Base-by-base conservation (phyloP, 2,888 invertebrate species). In the Lasiommata megera region DNA sequence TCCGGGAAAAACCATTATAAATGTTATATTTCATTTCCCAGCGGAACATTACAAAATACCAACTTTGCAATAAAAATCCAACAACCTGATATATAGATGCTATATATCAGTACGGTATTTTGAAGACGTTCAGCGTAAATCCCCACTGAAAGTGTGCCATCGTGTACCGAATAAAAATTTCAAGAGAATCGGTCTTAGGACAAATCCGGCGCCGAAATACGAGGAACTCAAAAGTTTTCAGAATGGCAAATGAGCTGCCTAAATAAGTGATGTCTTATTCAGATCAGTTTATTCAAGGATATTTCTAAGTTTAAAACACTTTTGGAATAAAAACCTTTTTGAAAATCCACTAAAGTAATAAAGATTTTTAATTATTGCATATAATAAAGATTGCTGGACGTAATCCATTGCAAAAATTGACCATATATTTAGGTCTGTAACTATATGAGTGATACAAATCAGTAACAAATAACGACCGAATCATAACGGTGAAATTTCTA, bases 91-190 rank as follows among this genome's bases (percentile, higher is more conserved):
- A 28, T 28, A 46, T 46, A 46, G 1, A 11, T 6, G 11, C 16
- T 11, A 6, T 31, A 46, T 5, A 31, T 16, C 29, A 16, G 29
- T 8, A 16, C 16, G 11, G 29, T 46, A 11, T 16, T 46, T 46
- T 16, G 46, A 31, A 48, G 18, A 48, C 23, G 34, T 18, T 37
- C 48, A 23, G 34, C 36, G 37, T 14, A 37, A 48, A 48, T 46
- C 46, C 46, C 14, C 46, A 46, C 46, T 31, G 46, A 46, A 46
- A 46, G 46, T 46, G 29, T 46, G 16, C 46, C 46, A 16, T 48
- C 48, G 48, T 48, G 48, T 48, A 48, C 48, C 37, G 48, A 48
- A 48, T 48, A 48, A 48, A 48, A 48, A 48, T 36, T 37, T 48
- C 48, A 48, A 36, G 37, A 48, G 48, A 48, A 48, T 37, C 48